These are phyloP conservation scores for Chaetops frenatus DNA, from an alignment of 2,113 vertebrate genomes.

Conservation along the genomic window DNA sequence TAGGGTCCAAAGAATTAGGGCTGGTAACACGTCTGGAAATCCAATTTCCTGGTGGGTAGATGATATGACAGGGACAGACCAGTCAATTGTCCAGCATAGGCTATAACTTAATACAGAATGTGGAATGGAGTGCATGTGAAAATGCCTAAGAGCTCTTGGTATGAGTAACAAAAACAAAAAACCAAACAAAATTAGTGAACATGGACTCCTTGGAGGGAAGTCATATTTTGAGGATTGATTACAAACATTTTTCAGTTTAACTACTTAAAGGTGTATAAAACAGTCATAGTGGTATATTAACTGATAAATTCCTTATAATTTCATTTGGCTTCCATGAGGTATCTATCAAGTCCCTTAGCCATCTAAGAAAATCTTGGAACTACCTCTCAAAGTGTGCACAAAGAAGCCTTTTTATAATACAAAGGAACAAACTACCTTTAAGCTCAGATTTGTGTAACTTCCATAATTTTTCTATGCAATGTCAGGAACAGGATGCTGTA, in stretches of 20 bases:
- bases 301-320: too few species aligned
- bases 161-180: not conserved
- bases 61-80: not conserved
- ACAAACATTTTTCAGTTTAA: not conserved
- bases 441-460: not conserved
- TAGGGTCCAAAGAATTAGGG: not conserved
- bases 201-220: not conserved
- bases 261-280: too few species aligned
- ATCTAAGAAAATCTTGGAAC: too few species aligned
- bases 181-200: not conserved
- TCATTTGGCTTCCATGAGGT: too few species aligned
- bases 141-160: not conserved
- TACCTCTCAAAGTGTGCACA: too few species aligned
- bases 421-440: not conserved
- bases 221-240: not conserved
- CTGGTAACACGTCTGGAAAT: not conserved
- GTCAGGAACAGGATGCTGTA: not conserved
- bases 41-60: not conserved
- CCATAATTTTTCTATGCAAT: not conserved
- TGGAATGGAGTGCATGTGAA: not conserved
- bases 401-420: not conserved
- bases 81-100: not conserved
- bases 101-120: not conserved
- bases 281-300: too few species aligned
- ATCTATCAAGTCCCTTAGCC: too few species aligned